phyloP scores from a whole-genome alignment of 2,113 vertebrate species.

The Cheilinus undulatus region DNA sequence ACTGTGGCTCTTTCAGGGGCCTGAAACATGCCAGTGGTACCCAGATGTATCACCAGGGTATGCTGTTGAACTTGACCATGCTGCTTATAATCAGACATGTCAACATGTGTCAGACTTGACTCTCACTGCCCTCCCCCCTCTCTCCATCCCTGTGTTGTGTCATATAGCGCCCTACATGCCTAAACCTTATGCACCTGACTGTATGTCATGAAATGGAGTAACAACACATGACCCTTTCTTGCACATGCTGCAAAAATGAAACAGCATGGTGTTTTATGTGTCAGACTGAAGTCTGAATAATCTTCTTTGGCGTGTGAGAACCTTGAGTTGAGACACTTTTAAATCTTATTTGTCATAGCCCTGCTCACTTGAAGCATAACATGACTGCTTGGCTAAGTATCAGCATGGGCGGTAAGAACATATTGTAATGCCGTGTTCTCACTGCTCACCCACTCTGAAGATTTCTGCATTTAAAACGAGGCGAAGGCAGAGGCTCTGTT shows the following conservation, averaged over 20 bases:
- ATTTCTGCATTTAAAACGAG: conserved; percentile 53
- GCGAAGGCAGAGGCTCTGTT: conserved; percentile 28
- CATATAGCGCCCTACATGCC: too few species aligned
- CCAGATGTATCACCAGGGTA: too few species aligned
- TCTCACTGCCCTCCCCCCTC: too few species aligned
- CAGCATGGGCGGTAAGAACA: conserved; percentile 53
- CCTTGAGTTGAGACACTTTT: conserved; percentile 10
- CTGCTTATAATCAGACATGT: too few species aligned
- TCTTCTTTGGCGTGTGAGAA: conserved; percentile 1
- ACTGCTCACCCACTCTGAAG: conserved; percentile 44
- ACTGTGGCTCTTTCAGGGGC: too few species aligned
- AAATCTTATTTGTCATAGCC: conserved; percentile 38
- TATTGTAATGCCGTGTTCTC: conserved; percentile 42
- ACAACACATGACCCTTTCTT: too few species aligned
- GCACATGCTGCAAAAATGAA: conserved; percentile 1
- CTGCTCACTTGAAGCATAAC: conserved; percentile 30
- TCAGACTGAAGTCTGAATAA: conserved; percentile 31
- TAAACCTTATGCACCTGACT: too few species aligned
- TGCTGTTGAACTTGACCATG: too few species aligned
- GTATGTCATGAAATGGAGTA: too few species aligned
- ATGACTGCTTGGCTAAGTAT: conserved; percentile 41
- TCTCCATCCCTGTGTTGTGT: too few species aligned
- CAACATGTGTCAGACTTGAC: too few species aligned
- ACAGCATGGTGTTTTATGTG: conserved; percentile 4
- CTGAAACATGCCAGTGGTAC: too few species aligned